Conservation (phyloP, 1,140 invertebrate species). For the Drosophila tani region DNA sequence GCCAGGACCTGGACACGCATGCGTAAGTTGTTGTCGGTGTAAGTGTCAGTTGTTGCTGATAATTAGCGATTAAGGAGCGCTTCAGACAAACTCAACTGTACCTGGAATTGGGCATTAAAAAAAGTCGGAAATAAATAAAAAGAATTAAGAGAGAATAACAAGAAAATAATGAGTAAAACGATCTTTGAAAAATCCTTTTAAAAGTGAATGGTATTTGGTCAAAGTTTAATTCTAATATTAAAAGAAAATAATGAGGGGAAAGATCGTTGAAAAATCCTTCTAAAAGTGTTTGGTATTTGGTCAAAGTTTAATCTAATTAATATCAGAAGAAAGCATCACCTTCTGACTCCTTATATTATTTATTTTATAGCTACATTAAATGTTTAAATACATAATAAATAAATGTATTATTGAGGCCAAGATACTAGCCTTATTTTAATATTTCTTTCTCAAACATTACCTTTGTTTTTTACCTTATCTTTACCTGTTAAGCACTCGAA, state of each 20-base stretch:
- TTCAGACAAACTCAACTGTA: slow-evolving; percentile 57
- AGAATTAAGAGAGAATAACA: not conserved
- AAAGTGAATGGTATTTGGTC: not conserved
- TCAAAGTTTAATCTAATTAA: not conserved
- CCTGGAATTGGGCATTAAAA: not conserved
- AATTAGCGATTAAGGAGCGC: slow-evolving; percentile 76
- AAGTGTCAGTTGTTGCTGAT: slow-evolving; percentile 79
- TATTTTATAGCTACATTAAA: too few relatives aligned
- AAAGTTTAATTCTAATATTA: too few relatives aligned
- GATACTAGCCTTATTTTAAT: too few relatives aligned
- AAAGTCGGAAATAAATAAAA: not conserved
- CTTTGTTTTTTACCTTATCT: not conserved
- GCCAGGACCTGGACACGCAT: slow-evolving; percentile 72
- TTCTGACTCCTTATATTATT: fast-evolving
- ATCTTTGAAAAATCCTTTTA: not conserved
- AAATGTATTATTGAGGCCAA: too few relatives aligned
- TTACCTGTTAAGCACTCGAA: not conserved
- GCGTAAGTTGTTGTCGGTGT: slow-evolving; percentile 78
- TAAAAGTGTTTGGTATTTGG: too few relatives aligned
- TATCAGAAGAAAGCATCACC: too few relatives aligned
- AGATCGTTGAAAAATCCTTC: too few relatives aligned
- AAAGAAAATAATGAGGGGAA: too few relatives aligned
- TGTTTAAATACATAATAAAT: not conserved
- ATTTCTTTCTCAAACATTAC: not conserved
- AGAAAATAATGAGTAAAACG: too few relatives aligned